These are phyloP conservation scores for Planococcus citri DNA, from an alignment of 1,140 invertebrate genomes.

Conservation along the genomic window DNA sequence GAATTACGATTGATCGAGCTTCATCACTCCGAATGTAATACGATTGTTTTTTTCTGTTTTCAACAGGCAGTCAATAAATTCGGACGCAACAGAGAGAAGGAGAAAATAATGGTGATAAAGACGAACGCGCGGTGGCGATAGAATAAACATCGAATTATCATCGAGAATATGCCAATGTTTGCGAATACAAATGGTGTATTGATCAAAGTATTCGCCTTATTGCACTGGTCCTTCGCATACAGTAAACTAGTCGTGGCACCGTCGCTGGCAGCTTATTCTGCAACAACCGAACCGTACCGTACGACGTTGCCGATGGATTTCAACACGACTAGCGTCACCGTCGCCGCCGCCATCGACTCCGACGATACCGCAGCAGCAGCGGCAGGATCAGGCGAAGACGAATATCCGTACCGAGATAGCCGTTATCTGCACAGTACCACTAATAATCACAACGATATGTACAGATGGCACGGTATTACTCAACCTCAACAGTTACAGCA, in stretches of 20 bases:
- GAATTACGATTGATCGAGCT: too few species aligned
- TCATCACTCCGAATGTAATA: too few species aligned
- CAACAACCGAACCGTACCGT: background rate
- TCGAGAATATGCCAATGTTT: slow-evolving; percentile 11
- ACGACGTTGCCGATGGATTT: background rate
- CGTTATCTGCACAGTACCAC: background rate
- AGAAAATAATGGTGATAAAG: slow-evolving; percentile 1
- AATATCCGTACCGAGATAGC: background rate
- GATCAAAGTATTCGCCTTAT: background rate
- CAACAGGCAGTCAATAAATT: background rate
- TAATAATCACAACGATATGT: background rate
- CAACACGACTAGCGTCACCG: too few species aligned
- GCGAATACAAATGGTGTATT: slow-evolving; percentile 5
- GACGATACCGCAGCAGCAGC: background rate
- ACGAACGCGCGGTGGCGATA: background rate
- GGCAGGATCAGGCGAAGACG: background rate
- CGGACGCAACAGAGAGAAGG: background rate
- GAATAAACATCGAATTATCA: background rate
- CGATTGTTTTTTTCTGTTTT: too few species aligned
- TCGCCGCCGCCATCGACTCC: background rate
- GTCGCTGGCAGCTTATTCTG: background rate
- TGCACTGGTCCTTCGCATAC: background rate
- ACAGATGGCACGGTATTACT: background rate
- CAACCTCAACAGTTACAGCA: too few species aligned
- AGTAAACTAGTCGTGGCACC: background rate